Conservation (phyloP, 1,140 invertebrate species). For the Eriosoma lanigerum region DNA sequence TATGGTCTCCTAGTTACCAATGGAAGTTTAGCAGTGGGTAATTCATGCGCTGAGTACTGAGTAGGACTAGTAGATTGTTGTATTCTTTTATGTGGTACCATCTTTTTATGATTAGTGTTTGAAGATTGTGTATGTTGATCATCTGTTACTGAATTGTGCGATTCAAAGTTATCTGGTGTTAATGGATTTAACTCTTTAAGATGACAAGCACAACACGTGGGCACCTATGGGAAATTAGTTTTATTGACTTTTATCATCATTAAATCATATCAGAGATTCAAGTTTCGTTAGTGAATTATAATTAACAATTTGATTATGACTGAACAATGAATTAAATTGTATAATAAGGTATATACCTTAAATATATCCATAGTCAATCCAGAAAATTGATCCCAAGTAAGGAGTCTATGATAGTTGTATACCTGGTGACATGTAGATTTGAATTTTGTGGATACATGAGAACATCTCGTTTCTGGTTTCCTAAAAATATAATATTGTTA, state of each 20-base stretch:
- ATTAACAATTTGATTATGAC: no score
- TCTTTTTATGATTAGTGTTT: slow-evolving; percentile 20
- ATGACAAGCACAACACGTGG: slow-evolving; percentile 81
- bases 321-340: no score
- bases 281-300: no score
- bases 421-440: slow-evolving; percentile 81
- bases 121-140: slow-evolving; percentile 26
- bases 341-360: slow-evolving; percentile 62
- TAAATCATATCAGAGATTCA: no score
- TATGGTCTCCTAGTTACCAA: slow-evolving; percentile 28
- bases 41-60: slow-evolving; percentile 23
- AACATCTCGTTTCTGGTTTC: slow-evolving; percentile 72
- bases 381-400: slow-evolving; percentile 79
- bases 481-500: slow-evolving; percentile 63
- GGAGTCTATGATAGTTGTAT: slow-evolving; percentile 81
- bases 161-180: slow-evolving; percentile 15
- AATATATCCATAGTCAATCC: slow-evolving; percentile 86
- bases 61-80: slow-evolving; percentile 15
- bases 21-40: slow-evolving; percentile 20
- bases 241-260: no score
- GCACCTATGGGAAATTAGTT: slow-evolving; percentile 62
- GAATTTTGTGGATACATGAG: slow-evolving; percentile 77
- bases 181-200: slow-evolving; percentile 63
- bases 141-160: slow-evolving; percentile 11
- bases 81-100: slow-evolving; percentile 11